phyloP scores from a whole-genome alignment of 2,888 invertebrate species.

The Phyllotreta striolata region DNA sequence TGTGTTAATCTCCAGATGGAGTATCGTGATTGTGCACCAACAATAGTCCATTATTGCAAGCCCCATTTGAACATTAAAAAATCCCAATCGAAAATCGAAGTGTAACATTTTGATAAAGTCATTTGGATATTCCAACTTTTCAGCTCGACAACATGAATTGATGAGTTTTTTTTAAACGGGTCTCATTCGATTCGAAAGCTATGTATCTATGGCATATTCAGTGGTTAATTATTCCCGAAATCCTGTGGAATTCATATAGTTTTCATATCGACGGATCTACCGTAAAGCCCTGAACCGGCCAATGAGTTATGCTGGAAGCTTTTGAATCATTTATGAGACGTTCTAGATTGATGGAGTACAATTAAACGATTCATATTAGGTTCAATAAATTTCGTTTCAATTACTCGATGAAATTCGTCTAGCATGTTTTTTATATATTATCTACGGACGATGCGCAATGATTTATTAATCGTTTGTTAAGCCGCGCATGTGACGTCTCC shows the following conservation, averaged over 20 bases:
- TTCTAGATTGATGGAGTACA: slow-evolving; percentile 16
- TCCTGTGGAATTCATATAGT: slow-evolving; percentile 2
- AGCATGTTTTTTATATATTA: slow-evolving; percentile 1
- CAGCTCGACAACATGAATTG: too few relatives aligned
- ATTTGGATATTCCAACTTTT: too few relatives aligned
- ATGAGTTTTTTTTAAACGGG: too few relatives aligned
- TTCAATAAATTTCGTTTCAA: slow-evolving; percentile 22
- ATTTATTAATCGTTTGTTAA: too few relatives aligned
- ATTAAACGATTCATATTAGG: slow-evolving; percentile 26
- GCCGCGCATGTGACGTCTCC: background rate
- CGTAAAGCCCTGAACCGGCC: background rate
- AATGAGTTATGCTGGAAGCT: slow-evolving; percentile 27
- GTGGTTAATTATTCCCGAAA: too few relatives aligned
- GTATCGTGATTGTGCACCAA: too few relatives aligned
- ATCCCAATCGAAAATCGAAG: too few relatives aligned
- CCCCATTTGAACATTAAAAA: too few relatives aligned
- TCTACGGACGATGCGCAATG: too few relatives aligned
- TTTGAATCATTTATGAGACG: slow-evolving; percentile 28
- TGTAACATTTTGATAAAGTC: too few relatives aligned
- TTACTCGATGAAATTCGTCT: slow-evolving; percentile 7
- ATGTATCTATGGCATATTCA: slow-evolving; percentile 2
- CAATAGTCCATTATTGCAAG: too few relatives aligned
- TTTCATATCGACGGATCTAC: slow-evolving; percentile 7
- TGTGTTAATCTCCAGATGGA: too few relatives aligned
- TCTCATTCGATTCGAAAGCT: background rate